Conservation (phyloP, 2,797 vertebrate species). For the Diplodus puntazzo region DNA sequence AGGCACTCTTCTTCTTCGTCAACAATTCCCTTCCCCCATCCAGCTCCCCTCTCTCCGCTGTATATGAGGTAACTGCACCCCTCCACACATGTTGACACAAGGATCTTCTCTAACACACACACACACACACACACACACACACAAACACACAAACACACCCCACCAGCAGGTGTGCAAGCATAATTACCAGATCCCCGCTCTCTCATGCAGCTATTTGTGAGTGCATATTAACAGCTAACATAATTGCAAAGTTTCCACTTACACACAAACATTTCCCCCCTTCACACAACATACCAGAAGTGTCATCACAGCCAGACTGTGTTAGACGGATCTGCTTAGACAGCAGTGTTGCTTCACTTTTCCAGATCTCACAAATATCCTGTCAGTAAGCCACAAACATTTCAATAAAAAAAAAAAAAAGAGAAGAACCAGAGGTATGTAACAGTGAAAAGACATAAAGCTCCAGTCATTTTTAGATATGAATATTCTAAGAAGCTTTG, state of each 20-base stretch:
- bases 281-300: background rate
- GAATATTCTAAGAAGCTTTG: background rate
- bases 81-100: background rate
- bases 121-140: background rate
- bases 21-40: conserved; percentile 98
- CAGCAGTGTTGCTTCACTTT: conserved; percentile 27
- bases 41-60: conserved; percentile 94
- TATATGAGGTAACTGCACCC: conserved; percentile 91
- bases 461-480: background rate
- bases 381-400: background rate
- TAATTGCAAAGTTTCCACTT: background rate
- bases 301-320: background rate
- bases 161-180: background rate
- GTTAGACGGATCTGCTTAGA: background rate
- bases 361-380: background rate
- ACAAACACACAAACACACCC: background rate
- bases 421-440: background rate
- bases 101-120: background rate
- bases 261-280: background rate
- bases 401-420: background rate
- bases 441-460: background rate
- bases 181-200: background rate
- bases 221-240: background rate
- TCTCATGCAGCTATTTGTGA: background rate
- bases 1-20: conserved; percentile 98